These are phyloP conservation scores for Acleris emargana DNA, from an alignment of 2,888 invertebrate species.

Conservation along the genomic window DNA sequence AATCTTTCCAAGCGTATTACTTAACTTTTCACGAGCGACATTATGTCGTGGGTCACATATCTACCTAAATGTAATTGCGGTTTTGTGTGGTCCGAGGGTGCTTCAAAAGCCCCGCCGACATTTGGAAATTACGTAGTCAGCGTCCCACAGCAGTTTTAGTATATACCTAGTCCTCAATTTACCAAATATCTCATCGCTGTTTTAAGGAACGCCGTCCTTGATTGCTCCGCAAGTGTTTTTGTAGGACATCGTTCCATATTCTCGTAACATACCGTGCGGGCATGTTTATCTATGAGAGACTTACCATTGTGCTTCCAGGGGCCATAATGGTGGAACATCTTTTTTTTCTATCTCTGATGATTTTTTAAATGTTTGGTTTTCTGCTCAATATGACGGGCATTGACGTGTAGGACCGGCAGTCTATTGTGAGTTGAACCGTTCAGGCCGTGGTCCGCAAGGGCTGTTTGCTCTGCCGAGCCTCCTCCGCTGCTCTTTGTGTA, in stretches of 20 bases:
- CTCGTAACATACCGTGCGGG: constrained; percentile 52
- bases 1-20: constrained; percentile 20
- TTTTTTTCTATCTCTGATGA: constrained; percentile 68
- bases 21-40: constrained; percentile 15
- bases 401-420: constrained; percentile 69
- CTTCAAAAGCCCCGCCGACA: constrained; percentile 44
- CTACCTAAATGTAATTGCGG: constrained; percentile 35
- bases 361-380: constrained; percentile 80
- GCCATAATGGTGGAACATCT: constrained; percentile 66
- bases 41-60: constrained; percentile 14
- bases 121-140: constrained; percentile 30
- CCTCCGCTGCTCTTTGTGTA: constrained; percentile 59
- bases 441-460: constrained; percentile 51
- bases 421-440: constrained; percentile 68
- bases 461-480: constrained; percentile 63
- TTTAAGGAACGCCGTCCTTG: constrained; percentile 43
- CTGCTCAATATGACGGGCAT: constrained; percentile 74
- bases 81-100: constrained; percentile 47
- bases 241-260: constrained; percentile 53
- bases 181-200: constrained; percentile 40
- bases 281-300: constrained; percentile 72
- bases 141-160: constrained; percentile 44
- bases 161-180: constrained; percentile 36
- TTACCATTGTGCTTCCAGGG: constrained; percentile 66
- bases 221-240: constrained; percentile 53